A percentile compares a stretch with the other conserved stretches of the same genome.
phyloP scores from a whole-genome alignment of 2,113 vertebrate genomes.

The Sceloporus undulatus region DNA sequence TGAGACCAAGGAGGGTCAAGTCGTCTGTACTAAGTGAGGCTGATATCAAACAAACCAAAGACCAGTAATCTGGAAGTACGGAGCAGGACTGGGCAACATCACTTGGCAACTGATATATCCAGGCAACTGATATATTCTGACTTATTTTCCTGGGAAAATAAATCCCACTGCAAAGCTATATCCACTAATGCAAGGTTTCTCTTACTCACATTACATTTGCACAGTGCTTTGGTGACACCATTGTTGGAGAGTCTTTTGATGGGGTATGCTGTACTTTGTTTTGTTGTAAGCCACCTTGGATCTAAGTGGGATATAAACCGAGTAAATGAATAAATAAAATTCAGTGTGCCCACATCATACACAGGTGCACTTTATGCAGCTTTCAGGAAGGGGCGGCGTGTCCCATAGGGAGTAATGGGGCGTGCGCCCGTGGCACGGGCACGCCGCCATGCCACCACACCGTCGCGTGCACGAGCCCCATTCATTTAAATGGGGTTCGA shows the following conservation, averaged over 20 bases:
- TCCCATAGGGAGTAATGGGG: too few relatives aligned
- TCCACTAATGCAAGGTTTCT: neutral
- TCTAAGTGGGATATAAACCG: too few relatives aligned
- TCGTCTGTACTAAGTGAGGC: neutral
- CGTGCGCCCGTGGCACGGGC: too few relatives aligned
- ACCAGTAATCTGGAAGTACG: neutral
- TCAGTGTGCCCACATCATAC: too few relatives aligned
- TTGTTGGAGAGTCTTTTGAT: neutral
- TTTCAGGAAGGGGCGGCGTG: too few relatives aligned
- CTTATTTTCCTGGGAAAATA: neutral
- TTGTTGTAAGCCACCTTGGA: too few relatives aligned
- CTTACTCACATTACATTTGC: neutral
- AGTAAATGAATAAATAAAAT: too few relatives aligned
- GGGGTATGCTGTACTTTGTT: neutral
- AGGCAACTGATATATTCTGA: neutral
- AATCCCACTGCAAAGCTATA: neutral
- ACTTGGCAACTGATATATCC: neutral
- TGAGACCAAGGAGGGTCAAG: neutral
- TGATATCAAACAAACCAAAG: neutral
- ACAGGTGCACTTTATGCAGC: too few relatives aligned
- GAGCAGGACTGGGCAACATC: neutral
- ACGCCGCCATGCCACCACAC: too few relatives aligned
- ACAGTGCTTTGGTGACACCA: neutral
- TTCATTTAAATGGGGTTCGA: too few relatives aligned
- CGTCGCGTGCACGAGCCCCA: too few relatives aligned